Conservation (phyloP, 2,113 vertebrate species). For the Struthio camelus region DNA sequence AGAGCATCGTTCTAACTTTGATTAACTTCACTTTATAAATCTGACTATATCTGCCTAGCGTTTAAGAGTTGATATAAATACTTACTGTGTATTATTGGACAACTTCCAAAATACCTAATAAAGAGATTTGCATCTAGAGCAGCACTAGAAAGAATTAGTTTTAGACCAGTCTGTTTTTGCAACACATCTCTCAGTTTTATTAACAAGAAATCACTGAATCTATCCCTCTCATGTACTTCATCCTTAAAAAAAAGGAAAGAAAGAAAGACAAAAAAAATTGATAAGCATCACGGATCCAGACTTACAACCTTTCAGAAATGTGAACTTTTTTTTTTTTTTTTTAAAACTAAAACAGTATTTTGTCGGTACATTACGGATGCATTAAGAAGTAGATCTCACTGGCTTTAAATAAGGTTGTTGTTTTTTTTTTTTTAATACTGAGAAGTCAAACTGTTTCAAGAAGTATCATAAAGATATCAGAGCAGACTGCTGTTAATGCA, state of each 20-base stretch:
- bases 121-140: slow-evolving; percentile 90
- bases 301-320: not conserved
- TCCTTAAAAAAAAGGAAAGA: slow-evolving; percentile 73
- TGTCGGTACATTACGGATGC: rapidly evolving
- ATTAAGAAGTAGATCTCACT: not conserved
- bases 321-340: rapidly evolving
- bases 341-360: not conserved
- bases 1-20: not conserved
- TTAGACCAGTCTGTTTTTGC: slow-evolving; percentile 82
- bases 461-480: not conserved
- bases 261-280: not conserved
- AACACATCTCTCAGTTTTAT: slow-evolving; percentile 90
- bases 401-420: not conserved
- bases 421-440: not conserved
- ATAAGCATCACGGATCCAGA: not conserved
- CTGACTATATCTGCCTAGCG: too few relatives aligned
- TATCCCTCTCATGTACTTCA: slow-evolving; percentile 95
- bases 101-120: slow-evolving; percentile 88
- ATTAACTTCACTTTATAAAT: not conserved
- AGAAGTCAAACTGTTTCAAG: not conserved
- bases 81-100: slow-evolving; percentile 92
- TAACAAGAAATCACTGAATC: slow-evolving; percentile 94
- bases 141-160: slow-evolving; percentile 93
- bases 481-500: not conserved
- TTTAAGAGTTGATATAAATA: not conserved